These are phyloP conservation scores for Nymphalis c-album DNA, from an alignment of 2,888 invertebrate genomes.

Conservation along the genomic window DNA sequence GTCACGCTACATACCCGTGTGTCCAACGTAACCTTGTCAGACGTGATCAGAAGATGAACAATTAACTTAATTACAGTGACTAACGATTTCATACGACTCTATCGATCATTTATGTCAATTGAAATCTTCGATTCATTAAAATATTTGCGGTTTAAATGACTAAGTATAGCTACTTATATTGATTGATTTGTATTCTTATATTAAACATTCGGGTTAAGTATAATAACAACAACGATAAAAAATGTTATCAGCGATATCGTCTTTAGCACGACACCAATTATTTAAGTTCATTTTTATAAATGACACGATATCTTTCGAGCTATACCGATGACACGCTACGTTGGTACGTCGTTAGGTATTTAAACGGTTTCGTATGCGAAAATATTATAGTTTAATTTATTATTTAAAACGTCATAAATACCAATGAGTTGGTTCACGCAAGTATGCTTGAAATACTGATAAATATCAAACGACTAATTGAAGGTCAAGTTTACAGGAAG, in stretches of 20 bases:
- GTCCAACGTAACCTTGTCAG: conserved; percentile 42
- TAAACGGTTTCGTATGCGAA: conserved; percentile 12
- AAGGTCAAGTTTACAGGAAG: conserved; percentile 34
- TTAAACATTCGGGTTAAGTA: conserved; percentile 1
- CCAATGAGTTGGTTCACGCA: neutral
- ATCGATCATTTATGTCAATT: neutral
- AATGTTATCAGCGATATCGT: conserved; percentile 21
- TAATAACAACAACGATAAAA: conserved; percentile 4
- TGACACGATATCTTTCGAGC: conserved; percentile 25
- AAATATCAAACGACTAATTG: conserved; percentile 16
- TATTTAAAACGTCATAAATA: neutral
- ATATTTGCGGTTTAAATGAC: neutral
- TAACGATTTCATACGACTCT: neutral
- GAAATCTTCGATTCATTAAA: neutral
- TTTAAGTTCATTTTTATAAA: conserved; percentile 13
- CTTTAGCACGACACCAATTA: conserved; percentile 25
- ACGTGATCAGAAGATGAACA: conserved; percentile 37
- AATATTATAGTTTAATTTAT: neutral
- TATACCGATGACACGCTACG: conserved; percentile 25
- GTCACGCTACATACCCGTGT: conserved; percentile 52
- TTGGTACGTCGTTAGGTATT: conserved; percentile 34
- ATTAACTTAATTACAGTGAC: conserved; percentile 26
- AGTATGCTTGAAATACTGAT: conserved; percentile 7
- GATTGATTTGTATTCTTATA: neutral
- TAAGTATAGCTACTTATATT: neutral